phyloP scores from a whole-genome alignment of 2,888 invertebrate genomes.

The Lasioglossum marginatum region DNA sequence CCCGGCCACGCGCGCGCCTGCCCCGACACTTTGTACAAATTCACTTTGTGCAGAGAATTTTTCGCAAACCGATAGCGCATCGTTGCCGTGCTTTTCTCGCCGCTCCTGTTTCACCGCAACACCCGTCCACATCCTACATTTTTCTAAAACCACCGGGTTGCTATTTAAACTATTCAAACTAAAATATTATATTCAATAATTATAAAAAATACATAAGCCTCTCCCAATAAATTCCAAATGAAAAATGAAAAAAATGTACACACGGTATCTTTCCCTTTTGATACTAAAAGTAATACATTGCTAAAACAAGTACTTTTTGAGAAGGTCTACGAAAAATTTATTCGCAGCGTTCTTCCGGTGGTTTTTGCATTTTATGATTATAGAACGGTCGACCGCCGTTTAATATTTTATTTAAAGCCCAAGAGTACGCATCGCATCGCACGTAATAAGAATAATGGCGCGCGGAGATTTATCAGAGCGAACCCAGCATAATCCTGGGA shows the following conservation, averaged over 20 bases:
- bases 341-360: too few species aligned
- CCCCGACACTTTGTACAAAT: constrained; percentile 38
- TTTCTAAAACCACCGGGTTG: neutral
- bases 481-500: neutral
- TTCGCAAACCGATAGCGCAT: constrained; percentile 3
- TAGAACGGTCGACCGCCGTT: neutral
- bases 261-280: too few species aligned
- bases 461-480: constrained; percentile 9
- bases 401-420: neutral
- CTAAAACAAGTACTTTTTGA: neutral
- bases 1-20: neutral
- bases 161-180: neutral
- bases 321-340: neutral
- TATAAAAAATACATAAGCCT: too few species aligned
- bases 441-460: constrained; percentile 5
- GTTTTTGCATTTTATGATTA: neutral
- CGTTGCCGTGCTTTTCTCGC: neutral
- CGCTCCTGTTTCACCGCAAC: neutral
- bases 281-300: too few species aligned
- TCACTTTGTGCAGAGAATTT: constrained; percentile 31
- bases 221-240: neutral
- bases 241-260: neutral
- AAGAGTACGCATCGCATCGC: constrained; percentile 1
- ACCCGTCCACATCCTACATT: neutral
- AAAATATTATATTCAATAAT: too few species aligned